Percentiles rank a stretch among this genome's conserved stretches.
These are phyloP conservation scores for Plagodis pulveraria DNA, from an alignment of 2,888 invertebrate genomes.

Conservation along the genomic window DNA sequence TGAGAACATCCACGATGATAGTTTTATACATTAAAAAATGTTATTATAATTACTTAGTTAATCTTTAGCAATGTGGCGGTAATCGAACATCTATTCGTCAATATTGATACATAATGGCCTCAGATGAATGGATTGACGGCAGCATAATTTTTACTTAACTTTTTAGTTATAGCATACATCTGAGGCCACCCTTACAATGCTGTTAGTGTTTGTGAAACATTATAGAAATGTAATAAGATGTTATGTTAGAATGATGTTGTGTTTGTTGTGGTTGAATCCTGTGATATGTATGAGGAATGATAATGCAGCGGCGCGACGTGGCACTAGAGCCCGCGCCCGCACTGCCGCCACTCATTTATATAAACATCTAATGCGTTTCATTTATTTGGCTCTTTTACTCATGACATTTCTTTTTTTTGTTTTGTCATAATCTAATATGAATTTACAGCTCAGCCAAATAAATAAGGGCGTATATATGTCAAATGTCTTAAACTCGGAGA, in stretches of 20 bases:
- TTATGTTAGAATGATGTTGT: conserved; percentile 7
- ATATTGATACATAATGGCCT: neutral
- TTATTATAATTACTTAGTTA: neutral
- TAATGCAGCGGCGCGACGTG: conserved; percentile 1
- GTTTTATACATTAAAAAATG: conserved; percentile 20
- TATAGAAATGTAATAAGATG: conserved; percentile 11
- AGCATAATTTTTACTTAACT: neutral
- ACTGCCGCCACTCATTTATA: neutral
- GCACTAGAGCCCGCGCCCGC: neutral
- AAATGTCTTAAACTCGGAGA: neutral
- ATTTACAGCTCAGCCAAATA: no score
- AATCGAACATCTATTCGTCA: no score
- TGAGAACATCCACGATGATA: conserved; percentile 23
- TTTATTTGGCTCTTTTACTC: no score
- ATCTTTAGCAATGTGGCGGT: no score
- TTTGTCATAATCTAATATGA: no score
- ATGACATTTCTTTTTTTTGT: no score
- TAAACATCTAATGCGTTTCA: neutral
- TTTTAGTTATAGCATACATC: neutral
- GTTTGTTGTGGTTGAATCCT: conserved; percentile 19
- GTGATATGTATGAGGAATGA: conserved; percentile 18
- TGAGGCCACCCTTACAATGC: neutral
- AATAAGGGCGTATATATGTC: neutral
- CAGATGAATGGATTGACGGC: neutral
- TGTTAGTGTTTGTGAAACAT: conserved; percentile 7